Base-by-base conservation (phyloP, 2,797 vertebrate species). In the Neoniphon sammara region DNA sequence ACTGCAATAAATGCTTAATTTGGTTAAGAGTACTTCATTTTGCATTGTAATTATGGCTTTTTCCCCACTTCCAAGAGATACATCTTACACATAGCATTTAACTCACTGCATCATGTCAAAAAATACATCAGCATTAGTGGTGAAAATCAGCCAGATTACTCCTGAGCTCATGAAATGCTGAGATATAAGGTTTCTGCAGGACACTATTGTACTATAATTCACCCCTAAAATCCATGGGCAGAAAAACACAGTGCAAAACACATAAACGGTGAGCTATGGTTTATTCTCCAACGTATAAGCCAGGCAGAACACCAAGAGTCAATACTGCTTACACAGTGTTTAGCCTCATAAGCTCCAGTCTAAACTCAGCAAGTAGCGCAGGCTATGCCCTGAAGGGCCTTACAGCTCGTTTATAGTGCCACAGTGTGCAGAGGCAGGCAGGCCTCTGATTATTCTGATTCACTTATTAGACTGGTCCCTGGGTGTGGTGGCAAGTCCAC, bases 381-480 rank as follows among this genome's bases (percentile, higher is more conserved):
- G 88, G 66, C 72, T 74, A 69, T 85, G 74, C 85, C 89, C 87
- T 75, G 50, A 82, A 82, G 82, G 80, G 60, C 80, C 80, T 18
- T 73, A 62, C 75, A 53, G 6, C 60, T 82, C 52, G 73, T 87
- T 92, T 89, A 91, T 86, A 86, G 81, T 31, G 20, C 80, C 73
- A 82, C 44, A 50, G 78, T 82, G 87, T 88, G 88, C 83, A 83
- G 84, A 83, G 71, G 86, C 79, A 84, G 63, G 87, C 75, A 78
- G 39, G 75, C 78, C 49, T 76, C 71, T 89, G 87, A 85, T 91
- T 90, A 89, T 87, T 91, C 80, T 44, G 15, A 87, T 87, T 75
- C 75, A 78, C 81, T 87, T 86, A 89, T 89, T 88, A 85, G 82
- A 81, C 85, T 46, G 64, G 81, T 91, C 89, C 86, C 88, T 61